These are phyloP conservation scores for Conops quadrifasciatus DNA, from an alignment of 2,888 invertebrate genomes.

Conservation along the genomic window DNA sequence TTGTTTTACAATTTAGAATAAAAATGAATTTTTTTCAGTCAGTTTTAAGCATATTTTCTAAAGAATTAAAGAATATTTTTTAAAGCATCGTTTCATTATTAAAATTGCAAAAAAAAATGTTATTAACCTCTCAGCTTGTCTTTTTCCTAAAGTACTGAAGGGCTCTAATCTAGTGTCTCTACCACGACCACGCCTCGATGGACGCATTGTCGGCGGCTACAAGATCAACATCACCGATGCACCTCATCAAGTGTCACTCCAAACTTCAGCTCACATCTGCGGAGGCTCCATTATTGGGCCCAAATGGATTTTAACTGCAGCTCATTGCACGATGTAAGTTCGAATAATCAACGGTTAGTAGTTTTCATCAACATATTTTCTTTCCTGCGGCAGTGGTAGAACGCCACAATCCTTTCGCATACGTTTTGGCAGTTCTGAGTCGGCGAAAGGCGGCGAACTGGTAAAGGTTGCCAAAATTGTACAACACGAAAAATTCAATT, in stretches of 20 bases:
- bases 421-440: slow-evolving; percentile 69
- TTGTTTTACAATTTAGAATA: too few relatives aligned
- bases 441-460: slow-evolving; percentile 66
- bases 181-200: slow-evolving; percentile 58
- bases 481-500: slow-evolving; percentile 69
- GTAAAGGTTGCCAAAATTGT: slow-evolving; percentile 66
- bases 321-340: slow-evolving; percentile 63
- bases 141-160: slow-evolving; percentile 51
- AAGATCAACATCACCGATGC: slow-evolving; percentile 62
- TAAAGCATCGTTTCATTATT: too few relatives aligned
- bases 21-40: too few relatives aligned
- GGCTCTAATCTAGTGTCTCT: neutral
- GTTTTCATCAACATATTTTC: neutral
- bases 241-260: slow-evolving; percentile 62
- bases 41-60: too few relatives aligned
- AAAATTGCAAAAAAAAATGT: neutral
- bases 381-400: slow-evolving; percentile 49
- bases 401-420: slow-evolving; percentile 57
- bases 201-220: slow-evolving; percentile 63
- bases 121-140: slow-evolving; percentile 46
- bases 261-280: slow-evolving; percentile 60
- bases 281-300: slow-evolving; percentile 63
- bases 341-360: neutral
- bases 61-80: too few relatives aligned
- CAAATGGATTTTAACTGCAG: slow-evolving; percentile 63